Base-by-base conservation (phyloP, 1,140 invertebrate species). In the Phortica variegata region DNA sequence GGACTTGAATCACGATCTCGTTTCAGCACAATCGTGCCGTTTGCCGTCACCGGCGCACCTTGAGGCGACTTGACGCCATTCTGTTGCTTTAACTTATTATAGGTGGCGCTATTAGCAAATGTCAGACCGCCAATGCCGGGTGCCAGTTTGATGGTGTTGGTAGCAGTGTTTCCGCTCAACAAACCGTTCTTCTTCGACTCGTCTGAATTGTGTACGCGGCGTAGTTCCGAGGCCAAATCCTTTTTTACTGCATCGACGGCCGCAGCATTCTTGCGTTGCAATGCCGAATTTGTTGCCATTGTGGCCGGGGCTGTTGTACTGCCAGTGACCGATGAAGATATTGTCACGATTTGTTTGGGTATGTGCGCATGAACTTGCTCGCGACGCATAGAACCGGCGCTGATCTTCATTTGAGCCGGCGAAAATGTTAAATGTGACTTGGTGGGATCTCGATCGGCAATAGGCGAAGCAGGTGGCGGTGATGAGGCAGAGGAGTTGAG, bases 371-470 rank as follows among this genome's bases (percentile, higher is more conserved):
- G 78, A 4, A 73, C 52, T 39, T 73, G 70, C 18, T 73, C 70
- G 3, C 71, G 43, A 1, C 70, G 70, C 55, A 73, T 42, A 2
- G 70, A 70, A 1, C 61, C 61, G 0, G 70, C 70, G 15, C 56
- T 73, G 18, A 84, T 77, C 73, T 84, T 84, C 44, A 85, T 83
- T 41, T 80, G 78, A 21, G 81, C 80, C 9, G 83, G 84, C 17
- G 84, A 86, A 57, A 85, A 85, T 19, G 83, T 84, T 63, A 85
- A 74, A 61, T 86, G 83, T 45, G 82, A 85, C 52, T 82, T 85
- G 70, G 79, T 82, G 69, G 78, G 58, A 50, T 69, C 51, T 29
- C 60, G 23, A 7, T 63, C 54, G 1, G 52, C 59, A 19, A 52
- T 58, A 0, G 70, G 70, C 3, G 70, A 73, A 6, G 69, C 52